Percentiles rank a stretch among this genome's conserved stretches.
Evolutionary conservation across 2,797 vertebrate genomes (phyloP).

Genomic region (Dipus sagitta): DNA sequence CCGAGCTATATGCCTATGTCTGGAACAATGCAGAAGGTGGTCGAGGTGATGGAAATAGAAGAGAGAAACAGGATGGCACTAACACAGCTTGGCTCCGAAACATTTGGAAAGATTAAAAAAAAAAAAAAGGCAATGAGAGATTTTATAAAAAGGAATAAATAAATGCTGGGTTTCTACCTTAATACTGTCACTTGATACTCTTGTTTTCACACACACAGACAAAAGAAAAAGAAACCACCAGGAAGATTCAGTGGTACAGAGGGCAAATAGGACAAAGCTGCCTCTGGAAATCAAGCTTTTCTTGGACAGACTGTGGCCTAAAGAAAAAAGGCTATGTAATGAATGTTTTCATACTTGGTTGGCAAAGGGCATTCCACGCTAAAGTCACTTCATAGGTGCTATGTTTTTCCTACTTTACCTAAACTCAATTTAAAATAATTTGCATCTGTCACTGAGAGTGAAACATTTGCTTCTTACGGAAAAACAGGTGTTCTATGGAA

Average conservation of each 20-base stretch:
- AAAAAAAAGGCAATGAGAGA: conserved; percentile 10
- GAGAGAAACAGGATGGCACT: neutral
- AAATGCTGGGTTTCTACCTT: conserved; percentile 38
- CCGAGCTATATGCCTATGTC: neutral
- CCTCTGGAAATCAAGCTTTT: neutral
- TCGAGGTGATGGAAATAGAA: neutral
- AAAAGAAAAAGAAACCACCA: conserved; percentile 8
- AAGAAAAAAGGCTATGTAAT: neutral
- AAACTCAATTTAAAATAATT: conserved; percentile 83
- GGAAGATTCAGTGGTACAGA: neutral
- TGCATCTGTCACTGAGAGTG: conserved; percentile 84
- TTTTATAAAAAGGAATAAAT: neutral
- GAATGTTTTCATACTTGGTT: neutral
- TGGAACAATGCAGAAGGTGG: neutral
- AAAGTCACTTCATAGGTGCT: conserved; percentile 47
- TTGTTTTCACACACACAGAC: conserved; percentile 15
- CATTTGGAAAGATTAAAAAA: conserved; percentile 36
- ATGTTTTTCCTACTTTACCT: conserved; percentile 79
- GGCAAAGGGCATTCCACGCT: conserved; percentile 8
- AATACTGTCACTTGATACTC: conserved; percentile 24
- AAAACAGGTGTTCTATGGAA: conserved; percentile 86
- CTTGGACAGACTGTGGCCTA: neutral
- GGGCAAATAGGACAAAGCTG: neutral
- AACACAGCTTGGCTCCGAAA: conserved; percentile 36
- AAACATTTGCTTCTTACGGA: conserved; percentile 86